These are phyloP conservation scores for Anthopleura xanthogrammica DNA, from an alignment of 92 coral and sea anemone genomes.

Conservation along the genomic window DNA sequence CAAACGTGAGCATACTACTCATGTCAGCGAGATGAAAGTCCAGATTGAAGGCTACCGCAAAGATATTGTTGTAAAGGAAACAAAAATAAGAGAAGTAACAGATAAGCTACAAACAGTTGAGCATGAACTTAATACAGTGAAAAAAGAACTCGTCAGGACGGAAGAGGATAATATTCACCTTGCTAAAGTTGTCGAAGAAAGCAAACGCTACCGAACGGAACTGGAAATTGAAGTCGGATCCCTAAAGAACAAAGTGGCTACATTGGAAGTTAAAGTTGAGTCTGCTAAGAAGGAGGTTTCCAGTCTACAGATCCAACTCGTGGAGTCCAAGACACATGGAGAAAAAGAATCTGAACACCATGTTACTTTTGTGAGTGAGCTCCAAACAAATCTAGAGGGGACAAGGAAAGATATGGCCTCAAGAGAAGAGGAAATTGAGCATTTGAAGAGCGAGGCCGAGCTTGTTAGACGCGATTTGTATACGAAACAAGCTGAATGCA, in stretches of 20 bases:
- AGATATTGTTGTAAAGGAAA: constrained; percentile 67
- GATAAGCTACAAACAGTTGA: constrained; percentile 61
- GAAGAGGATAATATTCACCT: constrained; percentile 71
- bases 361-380: constrained; percentile 64
- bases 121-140: constrained; percentile 57
- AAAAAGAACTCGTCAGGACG: constrained; percentile 58
- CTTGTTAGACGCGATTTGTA: constrained; percentile 71
- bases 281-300: constrained; percentile 57
- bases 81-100: constrained; percentile 58
- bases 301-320: constrained; percentile 63
- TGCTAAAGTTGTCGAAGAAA: constrained; percentile 52
- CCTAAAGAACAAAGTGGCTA: constrained; percentile 65
- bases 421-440: constrained; percentile 84
- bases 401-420: constrained; percentile 74
- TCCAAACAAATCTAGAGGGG: constrained; percentile 72
- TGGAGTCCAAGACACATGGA: constrained; percentile 59
- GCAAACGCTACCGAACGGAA: constrained; percentile 57
- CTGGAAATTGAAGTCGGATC: constrained; percentile 66
- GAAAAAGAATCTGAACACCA: constrained; percentile 62
- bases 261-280: constrained; percentile 64
- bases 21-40: constrained; percentile 54
- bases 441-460: constrained; percentile 73
- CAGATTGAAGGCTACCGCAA: constrained; percentile 61
- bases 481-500: constrained; percentile 81
- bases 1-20: constrained; percentile 55